Conservation (phyloP, 2,113 vertebrate genomes). For the Scalopus aquaticus region DNA sequence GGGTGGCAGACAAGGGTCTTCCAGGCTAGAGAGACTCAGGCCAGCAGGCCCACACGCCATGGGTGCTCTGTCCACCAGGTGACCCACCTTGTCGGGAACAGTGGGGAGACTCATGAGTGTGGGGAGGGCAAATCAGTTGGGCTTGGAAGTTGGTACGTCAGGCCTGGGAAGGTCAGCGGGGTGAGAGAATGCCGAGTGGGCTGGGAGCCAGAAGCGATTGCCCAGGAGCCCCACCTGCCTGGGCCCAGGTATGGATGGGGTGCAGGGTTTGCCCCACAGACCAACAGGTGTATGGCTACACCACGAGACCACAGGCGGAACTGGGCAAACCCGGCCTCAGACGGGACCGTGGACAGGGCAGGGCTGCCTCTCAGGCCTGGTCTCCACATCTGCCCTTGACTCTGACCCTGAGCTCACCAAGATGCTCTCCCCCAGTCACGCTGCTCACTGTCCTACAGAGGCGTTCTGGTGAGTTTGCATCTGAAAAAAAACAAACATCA, state of each 20-base stretch:
- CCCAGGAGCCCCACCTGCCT: background rate
- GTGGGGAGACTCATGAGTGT: no score
- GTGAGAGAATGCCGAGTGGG: background rate
- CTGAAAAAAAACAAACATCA: background rate
- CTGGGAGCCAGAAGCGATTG: background rate
- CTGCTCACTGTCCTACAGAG: background rate
- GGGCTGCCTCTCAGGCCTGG: background rate
- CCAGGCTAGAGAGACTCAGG: background rate
- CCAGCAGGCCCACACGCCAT: background rate
- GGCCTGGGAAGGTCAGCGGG: background rate
- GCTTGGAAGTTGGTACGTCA: background rate
- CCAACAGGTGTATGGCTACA: background rate
- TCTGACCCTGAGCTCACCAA: background rate
- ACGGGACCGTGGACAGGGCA: background rate
- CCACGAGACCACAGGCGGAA: background rate
- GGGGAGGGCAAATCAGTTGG: background rate
- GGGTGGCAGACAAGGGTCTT: background rate
- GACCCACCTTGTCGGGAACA: no score
- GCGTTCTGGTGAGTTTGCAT: background rate
- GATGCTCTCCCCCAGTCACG: background rate
- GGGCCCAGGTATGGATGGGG: background rate
- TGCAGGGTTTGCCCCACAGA: background rate
- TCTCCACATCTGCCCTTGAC: no score
- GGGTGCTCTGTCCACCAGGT: accelerated
- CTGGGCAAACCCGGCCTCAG: background rate